phyloP scores from a whole-genome alignment of 1,140 invertebrate species.

The Saccostrea glomerata region DNA sequence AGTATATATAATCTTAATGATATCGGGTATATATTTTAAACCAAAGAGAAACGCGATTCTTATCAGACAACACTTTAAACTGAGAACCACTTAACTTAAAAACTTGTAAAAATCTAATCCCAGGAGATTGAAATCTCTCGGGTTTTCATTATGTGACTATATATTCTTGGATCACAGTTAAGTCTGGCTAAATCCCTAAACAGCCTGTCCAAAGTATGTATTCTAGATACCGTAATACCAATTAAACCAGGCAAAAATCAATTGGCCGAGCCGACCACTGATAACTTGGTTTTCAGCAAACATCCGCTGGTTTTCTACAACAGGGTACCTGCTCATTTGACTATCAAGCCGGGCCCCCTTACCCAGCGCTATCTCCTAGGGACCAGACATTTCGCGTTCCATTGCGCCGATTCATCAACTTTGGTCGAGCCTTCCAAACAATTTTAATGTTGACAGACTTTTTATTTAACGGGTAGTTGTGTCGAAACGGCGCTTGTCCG shows the following conservation, averaged over 20 bases:
- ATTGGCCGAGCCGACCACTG: not conserved
- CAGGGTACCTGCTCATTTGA: not conserved
- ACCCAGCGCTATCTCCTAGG: not conserved
- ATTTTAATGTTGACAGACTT: not conserved
- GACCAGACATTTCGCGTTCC: conserved; percentile 31
- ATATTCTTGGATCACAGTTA: conserved; percentile 30
- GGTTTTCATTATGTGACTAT: conserved; percentile 15
- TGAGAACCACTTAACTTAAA: conserved; percentile 13
- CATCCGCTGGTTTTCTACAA: conserved; percentile 18
- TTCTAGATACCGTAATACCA: conserved; percentile 41
- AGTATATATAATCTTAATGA: too few species aligned
- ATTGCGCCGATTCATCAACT: conserved; percentile 30
- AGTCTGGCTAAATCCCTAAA: conserved; percentile 29
- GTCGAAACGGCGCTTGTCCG: conserved; percentile 16
- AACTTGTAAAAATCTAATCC: conserved; percentile 35
- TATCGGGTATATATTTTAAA: not conserved
- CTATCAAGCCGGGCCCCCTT: not conserved
- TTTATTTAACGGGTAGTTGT: conserved; percentile 1
- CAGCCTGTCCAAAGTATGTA: conserved; percentile 16
- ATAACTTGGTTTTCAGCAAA: conserved; percentile 17
- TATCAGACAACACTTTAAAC: conserved; percentile 29
- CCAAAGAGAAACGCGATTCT: not conserved
- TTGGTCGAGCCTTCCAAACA: not conserved
- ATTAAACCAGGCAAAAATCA: conserved; percentile 36
- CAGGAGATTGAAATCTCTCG: conserved; percentile 23